Percentiles rank a stretch among this genome's conserved stretches.
Evolutionary conservation across 2,113 vertebrate genomes (phyloP).

Genomic region (Lophotis ruficrista): DNA sequence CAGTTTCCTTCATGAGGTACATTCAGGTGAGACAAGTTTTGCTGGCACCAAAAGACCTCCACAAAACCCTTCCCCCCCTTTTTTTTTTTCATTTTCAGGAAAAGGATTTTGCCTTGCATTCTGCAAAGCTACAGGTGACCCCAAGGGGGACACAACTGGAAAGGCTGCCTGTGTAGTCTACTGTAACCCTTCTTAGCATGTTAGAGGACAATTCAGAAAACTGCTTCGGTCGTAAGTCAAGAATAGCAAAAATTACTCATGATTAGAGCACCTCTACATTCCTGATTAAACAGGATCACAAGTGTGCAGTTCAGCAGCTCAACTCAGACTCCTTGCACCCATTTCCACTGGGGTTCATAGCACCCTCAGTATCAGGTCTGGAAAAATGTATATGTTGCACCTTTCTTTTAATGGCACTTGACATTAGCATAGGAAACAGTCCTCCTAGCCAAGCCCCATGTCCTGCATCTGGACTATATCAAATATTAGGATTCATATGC

Average conservation of each 20-base stretch:
- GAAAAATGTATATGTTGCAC: neutral
- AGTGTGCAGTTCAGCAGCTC: neutral
- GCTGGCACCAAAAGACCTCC: neutral
- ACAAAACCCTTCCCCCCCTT: neutral
- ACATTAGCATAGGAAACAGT: neutral
- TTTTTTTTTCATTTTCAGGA: neutral
- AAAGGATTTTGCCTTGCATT: neutral
- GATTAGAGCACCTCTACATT: neutral
- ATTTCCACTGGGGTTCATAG: neutral
- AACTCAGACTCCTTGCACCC: neutral
- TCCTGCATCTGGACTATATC: neutral
- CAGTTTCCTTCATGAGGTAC: neutral
- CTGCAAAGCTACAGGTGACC: neutral
- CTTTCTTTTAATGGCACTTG: neutral
- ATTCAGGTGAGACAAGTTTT: neutral
- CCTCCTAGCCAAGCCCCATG: neutral
- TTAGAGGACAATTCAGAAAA: neutral
- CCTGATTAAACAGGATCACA: neutral
- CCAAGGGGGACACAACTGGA: accelerated
- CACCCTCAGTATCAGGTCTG: neutral
- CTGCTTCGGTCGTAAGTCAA: neutral
- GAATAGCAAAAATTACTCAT: neutral
- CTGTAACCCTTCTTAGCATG: neutral
- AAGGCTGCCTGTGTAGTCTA: neutral
- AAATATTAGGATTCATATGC: neutral